Evolutionary conservation across 2,888 invertebrate species (phyloP).

Genomic region (Callosobruchus maculatus): DNA sequence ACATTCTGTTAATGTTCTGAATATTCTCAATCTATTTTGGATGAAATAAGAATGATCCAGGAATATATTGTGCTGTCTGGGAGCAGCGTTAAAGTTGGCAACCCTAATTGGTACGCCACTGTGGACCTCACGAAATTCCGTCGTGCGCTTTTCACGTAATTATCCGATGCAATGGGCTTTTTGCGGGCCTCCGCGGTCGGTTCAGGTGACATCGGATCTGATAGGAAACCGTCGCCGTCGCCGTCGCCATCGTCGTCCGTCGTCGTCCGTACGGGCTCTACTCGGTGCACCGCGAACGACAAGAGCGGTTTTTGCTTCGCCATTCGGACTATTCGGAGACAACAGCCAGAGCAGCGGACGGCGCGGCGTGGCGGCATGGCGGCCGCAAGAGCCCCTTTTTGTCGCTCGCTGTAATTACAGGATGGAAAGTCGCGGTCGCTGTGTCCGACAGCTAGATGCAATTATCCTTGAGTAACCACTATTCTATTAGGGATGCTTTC

Average conservation of each 20-base stretch:
- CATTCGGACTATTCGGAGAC: not conserved
- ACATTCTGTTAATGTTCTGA: too few species aligned
- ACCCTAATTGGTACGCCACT: not conserved
- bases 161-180: not conserved
- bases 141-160: not conserved
- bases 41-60: too few species aligned
- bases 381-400: not conserved
- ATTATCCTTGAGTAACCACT: not conserved
- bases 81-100: too few species aligned
- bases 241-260: too few species aligned
- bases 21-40: too few species aligned
- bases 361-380: too few species aligned
- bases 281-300: not conserved
- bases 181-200: not conserved
- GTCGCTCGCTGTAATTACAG: not conserved
- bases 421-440: not conserved
- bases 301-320: not conserved
- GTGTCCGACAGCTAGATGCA: not conserved
- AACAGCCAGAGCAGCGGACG: not conserved
- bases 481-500: not conserved
- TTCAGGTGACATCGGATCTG: not conserved
- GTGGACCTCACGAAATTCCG: not conserved
- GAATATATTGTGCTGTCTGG: too few species aligned
- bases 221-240: not conserved
- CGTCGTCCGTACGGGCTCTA: not conserved